Conservation (phyloP, 2,888 invertebrate genomes). For the Clepsis dumicolana region DNA sequence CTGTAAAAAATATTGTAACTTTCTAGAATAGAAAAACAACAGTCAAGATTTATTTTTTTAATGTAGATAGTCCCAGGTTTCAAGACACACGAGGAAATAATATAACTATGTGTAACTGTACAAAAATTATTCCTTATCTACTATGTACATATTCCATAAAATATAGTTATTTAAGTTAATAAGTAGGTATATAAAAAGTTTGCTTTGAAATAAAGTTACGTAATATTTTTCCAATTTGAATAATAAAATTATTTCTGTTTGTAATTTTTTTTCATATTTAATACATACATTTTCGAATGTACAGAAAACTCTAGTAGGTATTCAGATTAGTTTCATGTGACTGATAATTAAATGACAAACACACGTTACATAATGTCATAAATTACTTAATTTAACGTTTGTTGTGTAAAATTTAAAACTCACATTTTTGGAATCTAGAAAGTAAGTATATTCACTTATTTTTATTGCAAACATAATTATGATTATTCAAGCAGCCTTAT, state of each 20-base stretch:
- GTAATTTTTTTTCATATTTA: conserved; percentile 45
- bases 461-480: not conserved
- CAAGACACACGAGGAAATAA: conserved; percentile 56
- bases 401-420: not conserved
- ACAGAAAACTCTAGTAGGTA: too few species aligned
- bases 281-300: not conserved
- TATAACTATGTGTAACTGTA: conserved; percentile 31
- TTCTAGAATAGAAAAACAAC: conserved; percentile 17
- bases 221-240: conserved; percentile 53
- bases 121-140: conserved; percentile 18
- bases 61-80: conserved; percentile 67
- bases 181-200: conserved; percentile 19
- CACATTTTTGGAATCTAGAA: not conserved
- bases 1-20: conserved; percentile 51
- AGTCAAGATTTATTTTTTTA: conserved; percentile 76
- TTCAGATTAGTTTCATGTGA: too few species aligned
- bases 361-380: too few species aligned
- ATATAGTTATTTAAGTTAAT: conserved; percentile 15
- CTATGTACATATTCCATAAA: conserved; percentile 40
- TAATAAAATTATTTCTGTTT: conserved; percentile 37
- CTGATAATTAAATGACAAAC: too few species aligned
- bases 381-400: not conserved
- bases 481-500: not conserved
- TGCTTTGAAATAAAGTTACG: conserved; percentile 19
- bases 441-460: not conserved